phyloP scores from a whole-genome alignment of 2,797 vertebrate species.

The Botia kubotai region DNA sequence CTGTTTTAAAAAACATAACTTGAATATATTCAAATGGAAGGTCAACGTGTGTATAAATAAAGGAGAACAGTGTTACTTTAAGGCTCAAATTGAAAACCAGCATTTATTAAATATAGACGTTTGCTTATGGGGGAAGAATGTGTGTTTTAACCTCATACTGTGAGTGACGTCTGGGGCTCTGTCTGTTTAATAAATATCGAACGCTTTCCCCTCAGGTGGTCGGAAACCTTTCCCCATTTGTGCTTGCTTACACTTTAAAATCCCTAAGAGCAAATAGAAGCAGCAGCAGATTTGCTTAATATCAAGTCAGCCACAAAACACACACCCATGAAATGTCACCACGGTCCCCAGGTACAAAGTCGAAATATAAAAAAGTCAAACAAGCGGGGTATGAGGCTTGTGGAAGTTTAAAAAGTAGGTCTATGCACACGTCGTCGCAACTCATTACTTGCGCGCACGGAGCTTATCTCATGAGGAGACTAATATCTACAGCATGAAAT shows the following conservation, averaged over 20 bases:
- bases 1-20: neutral
- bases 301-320: conserved; percentile 68
- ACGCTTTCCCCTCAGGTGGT: conserved; percentile 59
- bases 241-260: conserved; percentile 75
- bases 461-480: conserved; percentile 36
- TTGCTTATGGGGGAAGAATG: conserved; percentile 32
- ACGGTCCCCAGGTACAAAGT: conserved; percentile 58
- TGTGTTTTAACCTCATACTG: conserved; percentile 59
- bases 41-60: conserved; percentile 61
- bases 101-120: conserved; percentile 36
- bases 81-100: conserved; percentile 1
- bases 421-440: neutral
- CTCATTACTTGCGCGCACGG: neutral
- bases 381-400: conserved; percentile 35
- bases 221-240: conserved; percentile 57
- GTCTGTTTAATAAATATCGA: conserved; percentile 64
- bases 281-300: conserved; percentile 73
- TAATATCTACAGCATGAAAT: conserved; percentile 68
- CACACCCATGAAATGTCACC: conserved; percentile 71
- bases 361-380: conserved; percentile 68
- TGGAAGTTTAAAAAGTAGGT: conserved; percentile 36
- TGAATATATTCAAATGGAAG: conserved; percentile 57
- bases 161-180: conserved; percentile 35
- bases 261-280: conserved; percentile 74
- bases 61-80: conserved; percentile 18